These are phyloP conservation scores for Grammomys surdaster DNA, from an alignment of 2,113 vertebrate genomes.

Conservation along the genomic window DNA sequence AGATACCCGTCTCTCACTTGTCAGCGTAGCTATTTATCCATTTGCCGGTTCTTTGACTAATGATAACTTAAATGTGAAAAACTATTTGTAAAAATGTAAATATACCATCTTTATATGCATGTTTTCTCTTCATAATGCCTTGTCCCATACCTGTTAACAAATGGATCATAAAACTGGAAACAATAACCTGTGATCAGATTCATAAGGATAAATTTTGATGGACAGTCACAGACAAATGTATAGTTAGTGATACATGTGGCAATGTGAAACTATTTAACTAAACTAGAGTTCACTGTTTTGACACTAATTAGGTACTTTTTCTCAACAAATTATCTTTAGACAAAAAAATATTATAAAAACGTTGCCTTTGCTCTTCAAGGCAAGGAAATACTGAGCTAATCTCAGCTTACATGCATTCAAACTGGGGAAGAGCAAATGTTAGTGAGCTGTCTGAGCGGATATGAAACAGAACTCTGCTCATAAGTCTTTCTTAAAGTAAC, in stretches of 20 bases:
- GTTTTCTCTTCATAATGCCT: background rate
- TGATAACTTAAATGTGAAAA: background rate
- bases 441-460: conserved; percentile 50
- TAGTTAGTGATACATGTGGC: background rate
- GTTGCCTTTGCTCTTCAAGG: background rate
- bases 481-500: background rate
- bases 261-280: background rate
- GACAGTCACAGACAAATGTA: background rate
- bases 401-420: conserved; percentile 52
- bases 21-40: background rate
- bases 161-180: background rate
- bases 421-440: conserved; percentile 12
- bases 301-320: background rate
- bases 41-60: background rate
- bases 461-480: background rate
- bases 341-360: conserved; percentile 34
- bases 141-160: background rate
- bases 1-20: background rate
- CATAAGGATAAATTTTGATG: background rate
- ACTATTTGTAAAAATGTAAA: background rate
- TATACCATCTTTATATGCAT: background rate
- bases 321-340: conserved; percentile 2
- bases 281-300: background rate
- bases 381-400: background rate
- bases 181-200: background rate